phyloP scores from a whole-genome alignment of 1,140 invertebrate species.

The Bombus pyrosoma region DNA sequence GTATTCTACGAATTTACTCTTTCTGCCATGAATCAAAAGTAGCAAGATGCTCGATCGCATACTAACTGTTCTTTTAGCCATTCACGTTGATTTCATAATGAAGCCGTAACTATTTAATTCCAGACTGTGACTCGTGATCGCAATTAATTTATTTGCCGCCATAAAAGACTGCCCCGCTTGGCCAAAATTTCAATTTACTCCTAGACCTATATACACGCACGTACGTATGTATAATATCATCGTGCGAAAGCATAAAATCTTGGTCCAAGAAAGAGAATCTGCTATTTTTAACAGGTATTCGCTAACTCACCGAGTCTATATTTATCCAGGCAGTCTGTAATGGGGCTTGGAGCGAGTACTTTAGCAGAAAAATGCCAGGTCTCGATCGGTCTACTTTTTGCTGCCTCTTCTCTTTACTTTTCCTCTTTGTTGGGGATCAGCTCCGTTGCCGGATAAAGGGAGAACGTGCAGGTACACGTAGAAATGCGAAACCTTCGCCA shows the following conservation, averaged over 20 bases:
- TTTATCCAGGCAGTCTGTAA: slow-evolving; percentile 27
- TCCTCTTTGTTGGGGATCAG: slow-evolving; percentile 35
- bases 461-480: neutral
- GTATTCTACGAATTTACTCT: neutral
- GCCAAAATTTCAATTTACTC: neutral
- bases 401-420: slow-evolving; percentile 18
- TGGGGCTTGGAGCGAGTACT: slow-evolving; percentile 25
- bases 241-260: neutral
- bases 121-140: neutral
- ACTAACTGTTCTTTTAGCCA: neutral
- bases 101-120: neutral
- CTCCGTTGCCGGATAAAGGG: neutral
- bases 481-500: slow-evolving; percentile 11
- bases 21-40: neutral
- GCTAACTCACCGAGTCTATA: slow-evolving; percentile 31
- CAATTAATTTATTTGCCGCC: neutral
- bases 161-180: neutral
- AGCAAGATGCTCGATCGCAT: slow-evolving; percentile 14
- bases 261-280: slow-evolving; percentile 1
- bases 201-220: too few species aligned
- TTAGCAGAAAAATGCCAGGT: slow-evolving; percentile 35
- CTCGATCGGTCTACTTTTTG: slow-evolving; percentile 38
- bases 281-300: slow-evolving; percentile 28
- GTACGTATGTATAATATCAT: neutral
- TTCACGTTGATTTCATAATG: neutral